Evolutionary conservation across 2,113 vertebrate genomes (phyloP), one percentile per base, ranked within the genome.

Genomic region (Noturus placidus): DNA sequence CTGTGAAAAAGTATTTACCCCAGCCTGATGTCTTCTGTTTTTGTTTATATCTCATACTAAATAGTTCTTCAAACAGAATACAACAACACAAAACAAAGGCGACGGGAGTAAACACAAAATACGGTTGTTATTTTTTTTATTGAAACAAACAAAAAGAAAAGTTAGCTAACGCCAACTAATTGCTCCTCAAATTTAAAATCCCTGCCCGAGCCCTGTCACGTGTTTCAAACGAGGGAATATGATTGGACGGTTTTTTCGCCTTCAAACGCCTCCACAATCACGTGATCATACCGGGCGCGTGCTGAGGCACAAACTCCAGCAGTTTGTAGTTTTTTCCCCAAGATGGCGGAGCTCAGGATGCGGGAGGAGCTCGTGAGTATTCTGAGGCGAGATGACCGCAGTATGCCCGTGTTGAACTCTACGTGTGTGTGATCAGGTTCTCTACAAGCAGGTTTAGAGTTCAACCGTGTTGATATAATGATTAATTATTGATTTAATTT

Each of bases 341-440:
- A 96, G 93, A 96, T 97, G 96, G 96, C 96, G 95, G 96, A 95
- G 76, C 94, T 96, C 81, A 93, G 95, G 0, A 94, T 95, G 90
- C 92, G 94, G 65, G 95, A 96, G 89, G 93, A 89, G 20, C 52
- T 91, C 81, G 96, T 96, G 90, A 95, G 95, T 93, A 85, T 83
- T 57, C 69, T 54, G 13, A 59, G 10, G 5, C 17, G 65, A 54
- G 38, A 50, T 70, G 56, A 4, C 52, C 5, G 14, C 20, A 33
- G 33, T 2, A 25, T 4, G 11, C 3, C 35, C 17, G 0, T 17
- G 17, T 19, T 70, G 2, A 6, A 2, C 30, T 7, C 2, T 8
- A 5, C 1, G 10, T 77, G 5, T 52, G 13, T 17, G 42, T 77
- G 15, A 52, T 77, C 15, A 15, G 10, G 1, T 27, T n/a, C n/a